Percentiles rank a stretch among this genome's conserved stretches.
These are phyloP conservation scores for Fulmarus glacialis DNA, from an alignment of 2,113 vertebrate species.

Conservation along the genomic window DNA sequence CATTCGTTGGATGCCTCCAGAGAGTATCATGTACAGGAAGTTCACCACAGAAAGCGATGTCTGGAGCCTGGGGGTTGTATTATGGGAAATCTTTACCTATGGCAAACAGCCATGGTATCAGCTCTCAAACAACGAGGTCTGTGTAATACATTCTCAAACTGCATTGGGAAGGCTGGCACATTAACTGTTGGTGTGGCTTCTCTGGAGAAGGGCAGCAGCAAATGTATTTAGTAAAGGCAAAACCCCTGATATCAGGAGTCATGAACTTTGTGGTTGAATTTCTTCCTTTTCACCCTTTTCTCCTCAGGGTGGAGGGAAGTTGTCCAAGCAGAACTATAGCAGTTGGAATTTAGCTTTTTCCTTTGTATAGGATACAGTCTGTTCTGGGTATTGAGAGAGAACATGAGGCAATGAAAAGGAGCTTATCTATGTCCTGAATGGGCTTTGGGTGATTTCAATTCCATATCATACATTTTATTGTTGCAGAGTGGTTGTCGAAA, in stretches of 20 bases:
- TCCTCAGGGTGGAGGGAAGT: neutral
- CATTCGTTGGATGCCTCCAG: slow-evolving; percentile 99
- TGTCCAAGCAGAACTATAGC: neutral
- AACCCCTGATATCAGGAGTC: neutral
- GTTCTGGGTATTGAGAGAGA: neutral
- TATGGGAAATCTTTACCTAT: slow-evolving; percentile 99
- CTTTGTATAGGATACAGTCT: neutral
- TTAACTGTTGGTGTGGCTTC: neutral
- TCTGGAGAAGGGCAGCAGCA: neutral
- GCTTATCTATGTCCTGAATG: neutral
- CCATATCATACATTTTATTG: neutral
- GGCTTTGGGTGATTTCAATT: neutral
- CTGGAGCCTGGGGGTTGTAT: slow-evolving; percentile 96
- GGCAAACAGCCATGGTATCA: slow-evolving; percentile 99
- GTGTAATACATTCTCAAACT: neutral
- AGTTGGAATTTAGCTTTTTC: neutral
- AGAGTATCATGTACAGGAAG: slow-evolving; percentile 99
- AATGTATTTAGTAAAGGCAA: neutral
- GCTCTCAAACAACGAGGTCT: slow-evolving; percentile 98
- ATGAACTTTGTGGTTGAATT: neutral
- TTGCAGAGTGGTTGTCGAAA: neutral
- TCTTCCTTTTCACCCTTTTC: neutral
- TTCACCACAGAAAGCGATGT: slow-evolving; percentile 99
- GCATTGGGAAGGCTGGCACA: neutral
- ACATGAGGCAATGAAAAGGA: neutral